phyloP scores from a whole-genome alignment of 1,140 invertebrate genomes.

The Diorhabda sublineata region DNA sequence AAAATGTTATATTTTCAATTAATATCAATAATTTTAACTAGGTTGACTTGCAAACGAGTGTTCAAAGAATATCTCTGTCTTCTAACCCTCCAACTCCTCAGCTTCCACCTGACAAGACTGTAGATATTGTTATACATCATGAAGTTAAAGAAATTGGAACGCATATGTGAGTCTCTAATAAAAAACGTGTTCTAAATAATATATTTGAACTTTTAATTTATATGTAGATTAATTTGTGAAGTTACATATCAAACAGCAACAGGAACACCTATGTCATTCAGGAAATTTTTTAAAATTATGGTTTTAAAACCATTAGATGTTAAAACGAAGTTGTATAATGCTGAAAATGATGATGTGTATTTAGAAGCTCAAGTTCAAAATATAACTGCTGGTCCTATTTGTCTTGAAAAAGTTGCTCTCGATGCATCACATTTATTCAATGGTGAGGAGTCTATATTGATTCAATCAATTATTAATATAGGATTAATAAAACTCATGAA shows the following conservation, averaged over 20 bases:
- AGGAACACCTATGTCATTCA: slow-evolving; percentile 71
- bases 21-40: slow-evolving; percentile 38
- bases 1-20: slow-evolving; percentile 10
- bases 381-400: slow-evolving; percentile 83
- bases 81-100: slow-evolving; percentile 60
- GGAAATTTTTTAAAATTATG: slow-evolving; percentile 98
- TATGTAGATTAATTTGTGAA: slow-evolving; percentile 87
- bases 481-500: no score
- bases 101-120: slow-evolving; percentile 76
- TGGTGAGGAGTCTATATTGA: slow-evolving; percentile 47
- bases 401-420: slow-evolving; percentile 85
- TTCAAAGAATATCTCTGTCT: slow-evolving; percentile 75
- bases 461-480: neutral
- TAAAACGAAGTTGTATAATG: slow-evolving; percentile 97
- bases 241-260: slow-evolving; percentile 79
- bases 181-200: neutral
- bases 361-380: slow-evolving; percentile 97
- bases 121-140: slow-evolving; percentile 94
- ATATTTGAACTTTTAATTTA: slow-evolving; percentile 9
- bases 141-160: slow-evolving; percentile 98
- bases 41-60: slow-evolving; percentile 90
- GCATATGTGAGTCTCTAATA: slow-evolving; percentile 71
- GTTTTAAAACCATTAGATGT: slow-evolving; percentile 97
- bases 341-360: slow-evolving; percentile 95
- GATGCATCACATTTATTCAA: slow-evolving; percentile 88